These are phyloP conservation scores for Strix uralensis DNA, from an alignment of 2,113 vertebrate species.

Conservation along the genomic window DNA sequence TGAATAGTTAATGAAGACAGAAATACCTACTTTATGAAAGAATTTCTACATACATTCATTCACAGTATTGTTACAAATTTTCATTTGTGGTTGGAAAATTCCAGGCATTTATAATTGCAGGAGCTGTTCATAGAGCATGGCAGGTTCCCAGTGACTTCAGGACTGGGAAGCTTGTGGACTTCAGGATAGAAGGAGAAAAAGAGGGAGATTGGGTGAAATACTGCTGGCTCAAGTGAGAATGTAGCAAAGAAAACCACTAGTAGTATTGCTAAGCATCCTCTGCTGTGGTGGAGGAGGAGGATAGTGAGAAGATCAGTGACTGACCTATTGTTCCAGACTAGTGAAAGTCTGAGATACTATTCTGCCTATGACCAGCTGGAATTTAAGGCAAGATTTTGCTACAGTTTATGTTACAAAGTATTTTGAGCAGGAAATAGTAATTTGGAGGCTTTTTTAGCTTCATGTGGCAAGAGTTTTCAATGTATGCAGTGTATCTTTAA, in stretches of 20 bases:
- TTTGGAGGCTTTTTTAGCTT: background rate
- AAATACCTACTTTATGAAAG: background rate
- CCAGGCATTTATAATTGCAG: background rate
- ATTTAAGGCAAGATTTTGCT: background rate
- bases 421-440: background rate
- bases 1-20: background rate
- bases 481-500: background rate
- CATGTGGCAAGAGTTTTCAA: background rate
- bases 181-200: background rate
- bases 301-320: background rate
- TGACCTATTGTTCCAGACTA: background rate
- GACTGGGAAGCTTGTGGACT: too few relatives aligned
- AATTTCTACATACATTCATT: background rate
- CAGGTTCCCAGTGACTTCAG: background rate
- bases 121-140: background rate
- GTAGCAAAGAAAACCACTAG: background rate
- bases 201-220: background rate
- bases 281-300: background rate
- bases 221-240: background rate
- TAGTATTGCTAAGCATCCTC: background rate
- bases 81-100: background rate
- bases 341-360: background rate
- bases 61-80: background rate
- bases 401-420: background rate
- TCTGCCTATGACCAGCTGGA: background rate